Evolutionary conservation across 2,888 invertebrate genomes (phyloP).

Genomic region (Ormyrus labotus): DNA sequence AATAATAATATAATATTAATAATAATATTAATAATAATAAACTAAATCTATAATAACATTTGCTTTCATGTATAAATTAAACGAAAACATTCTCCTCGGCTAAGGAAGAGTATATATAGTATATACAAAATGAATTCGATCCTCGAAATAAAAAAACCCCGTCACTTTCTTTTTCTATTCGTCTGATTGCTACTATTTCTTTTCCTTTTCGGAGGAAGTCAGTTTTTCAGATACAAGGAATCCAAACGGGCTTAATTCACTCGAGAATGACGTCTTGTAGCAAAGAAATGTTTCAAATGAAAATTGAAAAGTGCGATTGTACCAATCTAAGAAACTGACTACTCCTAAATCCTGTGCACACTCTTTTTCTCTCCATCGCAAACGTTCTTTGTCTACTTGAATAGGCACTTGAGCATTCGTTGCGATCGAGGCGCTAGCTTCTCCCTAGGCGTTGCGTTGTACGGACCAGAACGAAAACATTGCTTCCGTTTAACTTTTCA

Average conservation of each 20-base stretch:
- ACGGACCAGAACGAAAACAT: no score
- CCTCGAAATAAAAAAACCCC: conserved; percentile 64
- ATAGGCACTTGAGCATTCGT: conserved; percentile 17
- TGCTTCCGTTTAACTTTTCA: no score
- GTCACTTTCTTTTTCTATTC: conserved; percentile 55
- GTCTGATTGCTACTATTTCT: neutral
- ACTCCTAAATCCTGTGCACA: no score
- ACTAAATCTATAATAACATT: conserved; percentile 71
- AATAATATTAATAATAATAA: conserved; percentile 65
- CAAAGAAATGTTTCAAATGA: no score
- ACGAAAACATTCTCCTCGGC: conserved; percentile 66
- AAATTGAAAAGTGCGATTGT: no score
- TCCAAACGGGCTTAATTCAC: no score
- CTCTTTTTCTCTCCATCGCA: neutral
- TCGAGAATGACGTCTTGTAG: no score
- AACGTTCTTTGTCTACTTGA: neutral
- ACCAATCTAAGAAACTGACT: no score
- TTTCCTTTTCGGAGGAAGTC: conserved; percentile 9
- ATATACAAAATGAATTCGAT: conserved; percentile 71
- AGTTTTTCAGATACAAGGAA: no score
- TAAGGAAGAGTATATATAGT: conserved; percentile 62
- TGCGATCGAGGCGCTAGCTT: neutral
- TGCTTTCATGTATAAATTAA: conserved; percentile 71
- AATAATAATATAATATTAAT: conserved; percentile 61
- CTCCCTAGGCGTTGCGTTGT: no score